A percentile compares a stretch with the other conserved stretches of the same genome.
Evolutionary conservation across 2,888 invertebrate species (phyloP).

Genomic region (Salpingus planirostris): DNA sequence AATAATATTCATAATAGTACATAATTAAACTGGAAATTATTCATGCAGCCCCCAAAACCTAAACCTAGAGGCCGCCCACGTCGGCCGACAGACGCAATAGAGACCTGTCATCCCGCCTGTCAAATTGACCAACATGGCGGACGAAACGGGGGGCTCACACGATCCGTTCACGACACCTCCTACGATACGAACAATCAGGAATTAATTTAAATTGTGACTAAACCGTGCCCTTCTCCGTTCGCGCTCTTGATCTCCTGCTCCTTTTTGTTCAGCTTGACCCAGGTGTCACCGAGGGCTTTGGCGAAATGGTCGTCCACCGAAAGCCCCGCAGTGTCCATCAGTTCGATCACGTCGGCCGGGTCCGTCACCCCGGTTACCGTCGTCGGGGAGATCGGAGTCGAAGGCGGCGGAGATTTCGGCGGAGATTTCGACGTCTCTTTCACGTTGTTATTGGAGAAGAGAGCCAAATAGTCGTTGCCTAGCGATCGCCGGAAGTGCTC

Average conservation of each 20-base stretch:
- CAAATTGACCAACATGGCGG: too few relatives aligned
- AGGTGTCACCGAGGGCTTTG: conserved; percentile 79
- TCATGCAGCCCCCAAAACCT: too few relatives aligned
- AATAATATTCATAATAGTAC: too few relatives aligned
- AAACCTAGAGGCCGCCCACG: too few relatives aligned
- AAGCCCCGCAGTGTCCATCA: conserved; percentile 52
- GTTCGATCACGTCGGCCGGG: conserved; percentile 36
- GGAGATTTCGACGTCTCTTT: conserved; percentile 27
- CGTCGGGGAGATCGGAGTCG: conserved; percentile 19
- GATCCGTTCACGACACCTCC: too few relatives aligned
- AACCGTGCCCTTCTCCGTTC: conserved; percentile 29
- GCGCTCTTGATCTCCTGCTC: conserved; percentile 43
- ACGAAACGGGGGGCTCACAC: too few relatives aligned
- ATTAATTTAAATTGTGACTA: conserved; percentile 30
- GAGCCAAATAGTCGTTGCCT: conserved; percentile 68
- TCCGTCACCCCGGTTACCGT: too few relatives aligned
- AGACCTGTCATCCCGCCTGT: too few relatives aligned
- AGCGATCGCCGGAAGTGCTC: conserved; percentile 91
- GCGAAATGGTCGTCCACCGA: conserved; percentile 89
- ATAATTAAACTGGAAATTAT: too few relatives aligned
- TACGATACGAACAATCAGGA: background rate
- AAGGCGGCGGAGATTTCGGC: conserved; percentile 13
- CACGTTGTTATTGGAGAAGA: conserved; percentile 52
- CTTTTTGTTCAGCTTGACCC: conserved; percentile 63
- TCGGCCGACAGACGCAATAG: too few relatives aligned